These are phyloP conservation scores for Ceraclea dissimilis DNA, from an alignment of 2,888 invertebrate genomes.

Conservation along the genomic window DNA sequence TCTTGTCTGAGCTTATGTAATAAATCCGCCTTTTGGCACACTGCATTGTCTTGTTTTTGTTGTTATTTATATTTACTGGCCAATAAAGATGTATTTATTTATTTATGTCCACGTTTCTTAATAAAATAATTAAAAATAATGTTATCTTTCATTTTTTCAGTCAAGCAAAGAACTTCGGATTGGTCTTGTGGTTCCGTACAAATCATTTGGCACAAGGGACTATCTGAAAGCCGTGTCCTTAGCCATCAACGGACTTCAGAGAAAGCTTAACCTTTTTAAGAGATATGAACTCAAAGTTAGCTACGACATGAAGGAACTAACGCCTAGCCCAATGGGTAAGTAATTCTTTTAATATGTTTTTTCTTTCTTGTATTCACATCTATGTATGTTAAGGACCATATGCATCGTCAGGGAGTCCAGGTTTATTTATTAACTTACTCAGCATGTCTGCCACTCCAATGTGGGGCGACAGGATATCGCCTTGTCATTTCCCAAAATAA, in stretches of 20 bases:
- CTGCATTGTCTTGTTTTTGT: too few species aligned
- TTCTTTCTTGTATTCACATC: too few species aligned
- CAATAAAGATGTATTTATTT: too few species aligned
- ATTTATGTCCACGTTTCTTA: too few species aligned
- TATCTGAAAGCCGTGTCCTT: conserved; percentile 63
- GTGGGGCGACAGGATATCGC: too few species aligned
- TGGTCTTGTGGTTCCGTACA: conserved; percentile 70
- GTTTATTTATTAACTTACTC: too few species aligned
- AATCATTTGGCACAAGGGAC: conserved; percentile 65
- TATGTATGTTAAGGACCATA: neutral
- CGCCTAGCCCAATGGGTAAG: conserved; percentile 71
- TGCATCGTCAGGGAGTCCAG: neutral
- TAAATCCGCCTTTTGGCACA: too few species aligned
- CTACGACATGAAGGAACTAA: conserved; percentile 63
- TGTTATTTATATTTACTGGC: too few species aligned
- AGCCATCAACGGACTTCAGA: conserved; percentile 57
- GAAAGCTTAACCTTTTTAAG: conserved; percentile 62
- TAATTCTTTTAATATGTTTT: conserved; percentile 25
- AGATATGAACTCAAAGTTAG: conserved; percentile 61
- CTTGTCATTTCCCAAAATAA: too few species aligned
- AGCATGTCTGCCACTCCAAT: too few species aligned
- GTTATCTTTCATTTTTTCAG: conserved; percentile 11
- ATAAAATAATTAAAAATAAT: too few species aligned
- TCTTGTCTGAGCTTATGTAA: too few species aligned
- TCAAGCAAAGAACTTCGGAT: conserved; percentile 33